phyloP scores from a whole-genome alignment of 2,797 vertebrate genomes.

The Capromys pilorides region DNA sequence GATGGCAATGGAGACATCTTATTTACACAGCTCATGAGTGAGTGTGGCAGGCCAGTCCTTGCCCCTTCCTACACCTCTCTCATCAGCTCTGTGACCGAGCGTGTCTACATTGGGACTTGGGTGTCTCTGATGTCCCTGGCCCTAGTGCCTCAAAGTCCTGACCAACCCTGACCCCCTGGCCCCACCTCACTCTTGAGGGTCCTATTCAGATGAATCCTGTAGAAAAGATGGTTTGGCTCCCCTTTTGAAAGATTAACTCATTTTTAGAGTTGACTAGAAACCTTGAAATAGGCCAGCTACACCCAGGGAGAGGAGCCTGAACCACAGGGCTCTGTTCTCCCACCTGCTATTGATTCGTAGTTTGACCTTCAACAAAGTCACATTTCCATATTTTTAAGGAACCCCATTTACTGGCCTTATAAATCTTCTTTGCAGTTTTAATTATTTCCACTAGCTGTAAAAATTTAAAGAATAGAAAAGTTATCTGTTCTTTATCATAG shows the following conservation, averaged over 20 bases:
- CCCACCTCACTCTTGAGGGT: neutral
- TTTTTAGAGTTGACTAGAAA: neutral
- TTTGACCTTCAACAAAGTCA: conserved; percentile 54
- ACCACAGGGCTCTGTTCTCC: neutral
- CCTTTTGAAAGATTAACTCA: neutral
- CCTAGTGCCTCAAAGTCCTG: neutral
- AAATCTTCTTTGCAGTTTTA: neutral
- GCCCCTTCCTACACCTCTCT: neutral
- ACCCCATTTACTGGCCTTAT: neutral
- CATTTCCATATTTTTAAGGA: neutral
- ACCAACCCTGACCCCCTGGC: neutral
- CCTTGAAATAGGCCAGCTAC: neutral
- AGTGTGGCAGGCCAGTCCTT: neutral
- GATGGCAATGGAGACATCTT: neutral
- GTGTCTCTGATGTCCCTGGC: too few relatives aligned
- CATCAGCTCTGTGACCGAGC: neutral
- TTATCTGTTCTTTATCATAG: neutral
- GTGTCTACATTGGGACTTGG: fast-evolving
- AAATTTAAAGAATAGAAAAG: neutral
- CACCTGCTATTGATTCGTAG: neutral
- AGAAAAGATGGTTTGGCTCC: neutral
- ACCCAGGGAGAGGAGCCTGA: neutral
- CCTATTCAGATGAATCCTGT: neutral
- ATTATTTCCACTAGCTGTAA: neutral
- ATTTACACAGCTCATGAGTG: neutral